phyloP scores from a whole-genome alignment of 2,113 vertebrate species.

The Lepus americanus region DNA sequence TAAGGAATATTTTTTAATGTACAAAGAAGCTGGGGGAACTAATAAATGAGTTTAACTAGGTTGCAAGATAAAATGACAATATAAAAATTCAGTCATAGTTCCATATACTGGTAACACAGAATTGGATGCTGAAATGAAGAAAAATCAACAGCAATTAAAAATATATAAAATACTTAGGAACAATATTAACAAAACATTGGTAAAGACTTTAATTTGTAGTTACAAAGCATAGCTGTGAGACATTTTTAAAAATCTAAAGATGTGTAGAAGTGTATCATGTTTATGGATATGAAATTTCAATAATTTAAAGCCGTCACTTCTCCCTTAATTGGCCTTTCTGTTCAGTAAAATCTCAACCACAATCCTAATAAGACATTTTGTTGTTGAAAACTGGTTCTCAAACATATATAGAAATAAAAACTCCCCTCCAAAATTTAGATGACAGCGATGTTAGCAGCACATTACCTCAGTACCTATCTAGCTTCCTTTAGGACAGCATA shows the following conservation, averaged over 20 bases:
- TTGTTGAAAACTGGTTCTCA: not conserved
- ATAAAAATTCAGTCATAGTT: not conserved
- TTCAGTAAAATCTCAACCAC: not conserved
- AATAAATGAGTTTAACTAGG: not conserved
- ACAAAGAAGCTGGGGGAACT: not conserved
- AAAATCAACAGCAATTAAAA: not conserved
- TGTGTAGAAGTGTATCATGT: not conserved
- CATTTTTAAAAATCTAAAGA: conserved; percentile 33
- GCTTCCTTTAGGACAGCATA: not conserved
- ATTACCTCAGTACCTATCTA: not conserved
- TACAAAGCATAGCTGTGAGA: not conserved
- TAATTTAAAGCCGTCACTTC: not conserved
- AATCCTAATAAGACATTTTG: not conserved
- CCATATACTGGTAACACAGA: not conserved
- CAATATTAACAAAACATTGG: not conserved
- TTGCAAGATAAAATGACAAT: not conserved
- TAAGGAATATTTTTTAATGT: not conserved
- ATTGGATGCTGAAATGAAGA: not conserved
- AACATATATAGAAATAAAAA: not conserved
- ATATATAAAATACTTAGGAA: not conserved
- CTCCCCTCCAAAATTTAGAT: not conserved
- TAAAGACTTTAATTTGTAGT: conserved; percentile 20
- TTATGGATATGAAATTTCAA: not conserved
- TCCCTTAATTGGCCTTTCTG: not conserved
- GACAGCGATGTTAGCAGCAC: not conserved